Base-by-base conservation (phyloP, 2,113 vertebrate genomes). In the Coregonus clupeaformis region DNA sequence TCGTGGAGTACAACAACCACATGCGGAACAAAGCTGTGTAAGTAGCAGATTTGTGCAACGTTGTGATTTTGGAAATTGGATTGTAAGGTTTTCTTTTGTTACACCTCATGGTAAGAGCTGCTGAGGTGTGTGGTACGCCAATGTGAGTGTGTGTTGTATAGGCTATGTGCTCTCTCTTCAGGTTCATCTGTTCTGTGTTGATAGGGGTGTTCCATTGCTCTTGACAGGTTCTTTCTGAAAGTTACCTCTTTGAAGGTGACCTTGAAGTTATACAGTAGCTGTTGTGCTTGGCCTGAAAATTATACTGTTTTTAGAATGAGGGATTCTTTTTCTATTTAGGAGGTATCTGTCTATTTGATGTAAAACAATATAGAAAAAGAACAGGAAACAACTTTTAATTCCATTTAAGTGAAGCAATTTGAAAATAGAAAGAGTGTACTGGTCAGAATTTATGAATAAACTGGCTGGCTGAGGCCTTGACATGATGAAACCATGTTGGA, bases 231-330 rank as follows among this genome's bases (percentile, higher is more conserved):
- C 25, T 55, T 74, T 42, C 36, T 71, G 68, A 81, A 74, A 72
- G 81, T 87, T 71, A 42, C 9, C 30, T 30, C 32, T 68, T 32
- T 70, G 68, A 83, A 74, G 69, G 80, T 87, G 74, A 89, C 87
- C 84, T 89, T 86, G 29, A 7, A 36, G 47, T 9, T 27, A 55
- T 18, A 65, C 27, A 25, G 27, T 42, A 42, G 2, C 36, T 42
- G 9, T 42, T 42, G 9, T 11, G 36, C 36, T 42, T 42, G 36
- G 36, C 11, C 7, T 69, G 60, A 4, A 72, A 71, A 70, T 71
- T 42, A 80, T 59, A 27, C 22, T 67, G 29, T 18, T 22, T 13
- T 63, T 14, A 30, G 4, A 29, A 29, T 30, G 5, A 67, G 29
- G 29, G 14, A n/a, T 5, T 71, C 20, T 59, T 16, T 4, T 5